phyloP scores from a whole-genome alignment of 2,888 invertebrate species.

The Coelopa pilipes region DNA sequence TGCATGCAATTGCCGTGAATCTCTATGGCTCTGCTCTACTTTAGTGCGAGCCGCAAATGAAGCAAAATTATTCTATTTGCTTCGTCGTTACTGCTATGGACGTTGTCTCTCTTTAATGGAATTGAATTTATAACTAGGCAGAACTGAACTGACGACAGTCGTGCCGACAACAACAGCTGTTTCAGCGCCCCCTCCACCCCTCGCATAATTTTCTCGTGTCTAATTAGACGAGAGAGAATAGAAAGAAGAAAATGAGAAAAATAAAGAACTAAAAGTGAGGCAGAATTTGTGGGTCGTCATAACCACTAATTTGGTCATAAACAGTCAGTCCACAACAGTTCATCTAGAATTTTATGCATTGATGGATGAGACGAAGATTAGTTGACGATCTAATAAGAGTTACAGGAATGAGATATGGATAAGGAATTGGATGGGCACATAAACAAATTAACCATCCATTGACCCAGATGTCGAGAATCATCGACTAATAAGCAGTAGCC shows the following conservation, averaged over 20 bases:
- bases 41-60: conserved; percentile 2
- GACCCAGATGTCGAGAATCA: no score
- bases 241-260: neutral
- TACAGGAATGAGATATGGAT: no score
- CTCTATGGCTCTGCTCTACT: neutral
- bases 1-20: neutral
- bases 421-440: no score
- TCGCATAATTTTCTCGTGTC: neutral
- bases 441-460: no score
- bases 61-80: conserved; percentile 9
- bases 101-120: neutral
- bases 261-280: no score
- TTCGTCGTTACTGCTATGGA: neutral
- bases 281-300: no score
- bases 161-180: neutral
- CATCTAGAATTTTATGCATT: no score
- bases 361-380: no score
- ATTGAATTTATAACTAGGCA: conserved; percentile 1
- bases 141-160: neutral
- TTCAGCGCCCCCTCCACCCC: neutral
- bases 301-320: no score
- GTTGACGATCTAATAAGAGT: no score
- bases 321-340: no score
- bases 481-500: no score
- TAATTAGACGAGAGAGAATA: neutral